Evolutionary conservation across 2,113 vertebrate genomes (phyloP).

Genomic region (Meleagris gallopavo): DNA sequence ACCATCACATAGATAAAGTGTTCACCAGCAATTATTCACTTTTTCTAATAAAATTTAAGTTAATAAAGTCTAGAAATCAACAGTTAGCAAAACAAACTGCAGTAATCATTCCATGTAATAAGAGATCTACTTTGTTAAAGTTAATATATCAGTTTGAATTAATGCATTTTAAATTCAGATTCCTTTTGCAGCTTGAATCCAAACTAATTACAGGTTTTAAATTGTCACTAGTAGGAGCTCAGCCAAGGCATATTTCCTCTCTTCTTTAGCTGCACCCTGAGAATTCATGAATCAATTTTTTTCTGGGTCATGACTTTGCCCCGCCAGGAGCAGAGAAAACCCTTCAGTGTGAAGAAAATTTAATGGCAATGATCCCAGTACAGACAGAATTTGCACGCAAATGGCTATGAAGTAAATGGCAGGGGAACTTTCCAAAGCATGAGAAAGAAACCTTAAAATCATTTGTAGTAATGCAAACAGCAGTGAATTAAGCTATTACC

Average conservation of each 20-base stretch:
- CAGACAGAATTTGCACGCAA: constrained; percentile 77
- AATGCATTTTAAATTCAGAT: constrained; percentile 84
- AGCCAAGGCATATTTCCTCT: constrained; percentile 83
- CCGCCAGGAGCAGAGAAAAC: constrained; percentile 81
- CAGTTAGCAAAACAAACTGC: constrained; percentile 72
- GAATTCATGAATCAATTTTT: constrained; percentile 87
- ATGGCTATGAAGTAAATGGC: constrained; percentile 77
- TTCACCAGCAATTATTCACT: constrained; percentile 39
- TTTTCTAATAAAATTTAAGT: constrained; percentile 73
- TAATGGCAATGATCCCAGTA: constrained; percentile 79
- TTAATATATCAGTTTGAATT: constrained; percentile 85
- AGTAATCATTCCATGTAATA: constrained; percentile 76
- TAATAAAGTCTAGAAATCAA: constrained; percentile 71
- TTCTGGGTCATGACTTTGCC: constrained; percentile 85
- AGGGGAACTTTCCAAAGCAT: constrained; percentile 75
- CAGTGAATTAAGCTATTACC: constrained; percentile 77
- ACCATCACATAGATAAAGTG: background rate
- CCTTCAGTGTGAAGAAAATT: constrained; percentile 82
- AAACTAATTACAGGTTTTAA: constrained; percentile 87
- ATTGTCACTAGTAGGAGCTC: constrained; percentile 83
- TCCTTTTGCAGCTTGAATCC: constrained; percentile 83
- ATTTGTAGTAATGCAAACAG: constrained; percentile 71
- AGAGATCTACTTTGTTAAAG: constrained; percentile 81
- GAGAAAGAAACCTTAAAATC: constrained; percentile 72
- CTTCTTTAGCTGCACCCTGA: constrained; percentile 80